phyloP scores from a whole-genome alignment of 2,113 vertebrate genomes.

The Rhea pennata region DNA sequence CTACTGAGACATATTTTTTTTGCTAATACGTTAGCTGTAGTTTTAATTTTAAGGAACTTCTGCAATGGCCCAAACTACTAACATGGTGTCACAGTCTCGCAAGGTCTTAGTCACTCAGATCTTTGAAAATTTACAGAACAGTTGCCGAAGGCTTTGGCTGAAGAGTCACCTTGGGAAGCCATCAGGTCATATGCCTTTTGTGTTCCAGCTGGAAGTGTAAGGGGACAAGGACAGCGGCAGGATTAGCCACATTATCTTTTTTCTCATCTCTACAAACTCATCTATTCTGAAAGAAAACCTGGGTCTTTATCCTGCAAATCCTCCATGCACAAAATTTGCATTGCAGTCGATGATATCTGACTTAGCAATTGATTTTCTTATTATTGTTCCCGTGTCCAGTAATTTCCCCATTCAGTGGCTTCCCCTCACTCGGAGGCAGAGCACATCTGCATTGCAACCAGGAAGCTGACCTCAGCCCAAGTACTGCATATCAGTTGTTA shows the following conservation, averaged over 20 bases:
- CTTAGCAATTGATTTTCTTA: conserved; percentile 65
- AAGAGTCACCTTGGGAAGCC: neutral
- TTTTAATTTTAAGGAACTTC: neutral
- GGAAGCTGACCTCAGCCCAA: neutral
- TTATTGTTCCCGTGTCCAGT: conserved; percentile 61
- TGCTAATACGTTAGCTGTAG: neutral
- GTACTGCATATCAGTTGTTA: neutral
- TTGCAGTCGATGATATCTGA: conserved; percentile 59
- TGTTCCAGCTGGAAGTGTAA: neutral
- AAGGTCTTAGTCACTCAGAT: neutral
- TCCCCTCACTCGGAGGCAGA: neutral
- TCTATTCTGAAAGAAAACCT: conserved; percentile 30
- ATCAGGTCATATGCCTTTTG: neutral
- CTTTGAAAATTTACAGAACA: neutral
- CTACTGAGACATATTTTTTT: neutral
- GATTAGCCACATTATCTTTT: neutral
- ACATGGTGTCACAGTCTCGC: neutral
- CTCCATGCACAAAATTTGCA: conserved; percentile 48
- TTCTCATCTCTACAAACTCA: neutral
- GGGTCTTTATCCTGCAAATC: conserved; percentile 52
- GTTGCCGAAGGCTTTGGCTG: neutral
- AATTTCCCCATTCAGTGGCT: neutral
- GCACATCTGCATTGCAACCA: conserved; percentile 22
- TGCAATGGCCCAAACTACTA: neutral
- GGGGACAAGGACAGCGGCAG: neutral